Base-by-base conservation (phyloP, 1,140 invertebrate genomes). In the Drosophila sucinea region DNA sequence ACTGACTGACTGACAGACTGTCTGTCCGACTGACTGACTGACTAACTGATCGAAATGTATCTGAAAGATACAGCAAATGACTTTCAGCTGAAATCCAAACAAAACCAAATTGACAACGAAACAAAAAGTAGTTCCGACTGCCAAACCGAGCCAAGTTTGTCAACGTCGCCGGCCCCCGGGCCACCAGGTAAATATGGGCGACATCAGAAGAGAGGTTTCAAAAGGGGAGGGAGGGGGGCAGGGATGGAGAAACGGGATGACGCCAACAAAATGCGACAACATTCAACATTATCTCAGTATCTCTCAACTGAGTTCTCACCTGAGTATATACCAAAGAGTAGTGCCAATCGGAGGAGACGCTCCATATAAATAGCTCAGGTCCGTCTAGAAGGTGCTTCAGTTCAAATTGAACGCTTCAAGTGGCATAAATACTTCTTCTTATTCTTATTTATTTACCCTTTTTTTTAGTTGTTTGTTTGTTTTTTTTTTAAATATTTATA, bases 351-450 rank as follows among this genome's bases (percentile, higher is more conserved):
- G 17, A 17, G 66, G 61, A 66, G 66, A 6, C 30, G 60, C 60
- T 40, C 67, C 77, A 73, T 87, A 87, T 87, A 87, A 87, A 87
- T 89, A 87, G 83, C 70, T 61, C 73, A 67, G 68, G 62, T 60
- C 60, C 76, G 67, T 66, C 77, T 80, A 71, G 76, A 83, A 89
- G 84, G 30, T 73, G 79, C 63, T 78, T 87, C 84, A 87, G 83
- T 89, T 89, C 58, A 83, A 72, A 55, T 65, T 70, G 67, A 80
- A 70, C 72, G 73, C 73, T 73, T 56, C 77, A 63, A 79, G 71
- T 70, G 83, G 25, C 70, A 70, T 69, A 67, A 55, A 82, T 61
- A 66, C 38, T 47, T 68, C 51, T 55, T 30, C n/a, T 25, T 55
- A 32, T 33, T 65, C 7, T 60, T 41, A 30, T 41, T 32, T 66